Evolutionary conservation across 2,888 invertebrate genomes (phyloP).

Genomic region (Nebria brevicollis): DNA sequence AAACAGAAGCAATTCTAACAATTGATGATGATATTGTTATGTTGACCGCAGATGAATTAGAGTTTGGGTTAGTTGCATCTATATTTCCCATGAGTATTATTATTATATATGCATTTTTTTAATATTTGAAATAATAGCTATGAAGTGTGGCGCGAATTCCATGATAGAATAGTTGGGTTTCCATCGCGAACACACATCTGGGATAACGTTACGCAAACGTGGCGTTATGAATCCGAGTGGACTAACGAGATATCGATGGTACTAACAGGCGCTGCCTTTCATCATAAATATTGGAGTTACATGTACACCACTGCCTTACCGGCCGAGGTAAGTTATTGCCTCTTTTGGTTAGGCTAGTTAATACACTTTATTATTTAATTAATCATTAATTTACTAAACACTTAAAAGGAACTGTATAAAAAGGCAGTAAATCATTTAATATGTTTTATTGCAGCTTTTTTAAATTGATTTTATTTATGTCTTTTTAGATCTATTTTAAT

Average conservation of each 20-base stretch:
- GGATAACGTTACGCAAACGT: conserved; percentile 86
- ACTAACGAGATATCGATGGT: conserved; percentile 97
- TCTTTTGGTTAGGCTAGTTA: not conserved
- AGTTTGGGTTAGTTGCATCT: conserved; percentile 77
- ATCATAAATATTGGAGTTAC: conserved; percentile 96
- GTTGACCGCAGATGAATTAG: conserved; percentile 94
- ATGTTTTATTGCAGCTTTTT: not conserved
- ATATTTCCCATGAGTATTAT: not conserved
- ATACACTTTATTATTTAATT: not conserved
- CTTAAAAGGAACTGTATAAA: not conserved
- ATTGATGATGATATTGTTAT: conserved; percentile 97
- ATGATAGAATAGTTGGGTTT: conserved; percentile 95
- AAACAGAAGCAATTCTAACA: conserved; percentile 94
- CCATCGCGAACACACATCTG: conserved; percentile 94
- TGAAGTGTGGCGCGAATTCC: conserved; percentile 96
- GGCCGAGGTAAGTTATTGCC: conserved; percentile 69
- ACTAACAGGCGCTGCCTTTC: conserved; percentile 95
- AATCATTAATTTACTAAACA: not conserved
- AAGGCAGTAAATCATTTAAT: not conserved
- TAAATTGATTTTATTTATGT: not conserved
- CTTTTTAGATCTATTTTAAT: too few relatives aligned
- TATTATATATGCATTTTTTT: conserved; percentile 21
- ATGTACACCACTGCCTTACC: conserved; percentile 93
- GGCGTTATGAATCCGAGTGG: conserved; percentile 98
- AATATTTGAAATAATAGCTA: conserved; percentile 57